These are phyloP conservation scores for Drosophila repleta DNA, from an alignment of 1,140 invertebrate genomes.

Conservation along the genomic window DNA sequence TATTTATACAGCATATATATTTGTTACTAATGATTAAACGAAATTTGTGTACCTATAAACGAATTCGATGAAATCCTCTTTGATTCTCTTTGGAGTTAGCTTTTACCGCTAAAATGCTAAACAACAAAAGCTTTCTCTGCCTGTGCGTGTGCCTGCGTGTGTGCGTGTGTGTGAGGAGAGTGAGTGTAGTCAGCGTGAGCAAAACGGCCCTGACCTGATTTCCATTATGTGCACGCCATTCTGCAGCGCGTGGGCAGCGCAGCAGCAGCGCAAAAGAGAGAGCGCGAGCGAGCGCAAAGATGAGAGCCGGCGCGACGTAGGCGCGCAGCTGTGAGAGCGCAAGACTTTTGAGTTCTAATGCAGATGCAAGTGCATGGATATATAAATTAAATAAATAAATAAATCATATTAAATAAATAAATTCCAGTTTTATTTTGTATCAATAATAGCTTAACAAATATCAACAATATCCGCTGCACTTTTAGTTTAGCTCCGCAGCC, in stretches of 20 bases:
- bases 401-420: no score
- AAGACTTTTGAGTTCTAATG: not conserved
- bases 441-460: no score
- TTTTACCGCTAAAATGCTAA: slow-evolving; percentile 36
- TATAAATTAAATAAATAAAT: no score
- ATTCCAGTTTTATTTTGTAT: no score
- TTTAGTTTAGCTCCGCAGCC: not conserved
- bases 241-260: slow-evolving; percentile 73
- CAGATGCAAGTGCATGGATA: not conserved
- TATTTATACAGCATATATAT: slow-evolving; percentile 80
- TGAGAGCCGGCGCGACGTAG: slow-evolving; percentile 68
- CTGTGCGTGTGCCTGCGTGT: not conserved
- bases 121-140: slow-evolving; percentile 44
- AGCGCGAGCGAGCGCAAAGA: slow-evolving; percentile 34
- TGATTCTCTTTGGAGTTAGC: slow-evolving; percentile 18
- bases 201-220: slow-evolving; percentile 83
- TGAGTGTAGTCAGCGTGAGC: slow-evolving; percentile 64
- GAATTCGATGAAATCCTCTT: slow-evolving; percentile 8
- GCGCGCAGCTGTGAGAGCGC: slow-evolving; percentile 20
- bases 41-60: slow-evolving; percentile 55
- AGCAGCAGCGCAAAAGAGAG: slow-evolving; percentile 24
- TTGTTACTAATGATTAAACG: slow-evolving; percentile 78
- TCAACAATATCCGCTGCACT: no score
- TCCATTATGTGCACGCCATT: slow-evolving; percentile 70
- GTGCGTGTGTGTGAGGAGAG: slow-evolving; percentile 34